A percentile compares a stretch with the other conserved stretches of the same genome.
Evolutionary conservation across 2,113 vertebrate genomes (phyloP).

Genomic region (Pitta sordida): DNA sequence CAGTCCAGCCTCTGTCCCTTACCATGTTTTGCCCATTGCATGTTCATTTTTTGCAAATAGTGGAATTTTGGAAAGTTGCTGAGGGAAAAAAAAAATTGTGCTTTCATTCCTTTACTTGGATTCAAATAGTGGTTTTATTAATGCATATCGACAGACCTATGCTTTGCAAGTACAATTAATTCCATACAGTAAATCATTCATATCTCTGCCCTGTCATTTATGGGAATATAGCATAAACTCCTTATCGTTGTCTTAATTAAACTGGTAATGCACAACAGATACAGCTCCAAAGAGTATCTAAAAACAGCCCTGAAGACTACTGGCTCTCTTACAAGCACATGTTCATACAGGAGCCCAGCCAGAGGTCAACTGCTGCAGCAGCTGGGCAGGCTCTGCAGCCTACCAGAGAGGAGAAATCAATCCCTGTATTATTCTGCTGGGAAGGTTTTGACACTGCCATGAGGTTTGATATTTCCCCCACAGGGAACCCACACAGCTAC

Average conservation of each 20-base stretch:
- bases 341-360: not conserved
- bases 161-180: not conserved
- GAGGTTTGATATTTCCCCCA: not conserved
- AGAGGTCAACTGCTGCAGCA: not conserved
- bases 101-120: not conserved
- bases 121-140: not conserved
- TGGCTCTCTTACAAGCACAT: fast-evolving
- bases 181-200: conserved; percentile 5
- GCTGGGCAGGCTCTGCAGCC: not conserved
- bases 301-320: not conserved
- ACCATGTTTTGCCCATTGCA: not conserved
- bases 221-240: not conserved
- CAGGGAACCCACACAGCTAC: not conserved
- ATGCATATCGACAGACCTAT: not conserved
- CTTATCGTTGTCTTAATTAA: conserved; percentile 29
- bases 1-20: not conserved
- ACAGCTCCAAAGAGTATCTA: not conserved
- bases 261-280: not conserved
- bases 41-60: not conserved
- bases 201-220: not conserved
- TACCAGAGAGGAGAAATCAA: not conserved
- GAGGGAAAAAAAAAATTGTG: not conserved
- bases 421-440: not conserved
- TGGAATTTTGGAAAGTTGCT: not conserved
- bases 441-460: not conserved